A percentile compares a stretch with the other conserved stretches of the same genome.
Evolutionary conservation across 2,113 vertebrate species (phyloP).

Genomic region (Cercocebus atys): DNA sequence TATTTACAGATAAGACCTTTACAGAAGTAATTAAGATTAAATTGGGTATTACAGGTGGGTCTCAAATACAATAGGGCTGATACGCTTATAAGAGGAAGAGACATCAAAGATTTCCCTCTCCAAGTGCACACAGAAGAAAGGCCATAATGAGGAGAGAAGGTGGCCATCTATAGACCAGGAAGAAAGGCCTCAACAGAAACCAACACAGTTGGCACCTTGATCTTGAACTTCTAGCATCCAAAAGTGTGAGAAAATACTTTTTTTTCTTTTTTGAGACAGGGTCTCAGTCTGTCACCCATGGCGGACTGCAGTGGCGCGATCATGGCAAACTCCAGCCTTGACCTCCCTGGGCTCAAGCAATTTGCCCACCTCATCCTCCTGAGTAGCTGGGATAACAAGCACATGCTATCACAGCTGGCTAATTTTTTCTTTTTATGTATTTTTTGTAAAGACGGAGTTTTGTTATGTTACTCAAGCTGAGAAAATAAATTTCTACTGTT

Average conservation of each 20-base stretch:
- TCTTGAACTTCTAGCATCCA: background rate
- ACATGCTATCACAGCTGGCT: too few relatives aligned
- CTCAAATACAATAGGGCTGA: background rate
- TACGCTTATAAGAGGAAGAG: background rate
- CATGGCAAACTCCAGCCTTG: too few relatives aligned
- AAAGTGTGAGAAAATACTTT: background rate
- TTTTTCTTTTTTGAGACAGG: too few relatives aligned
- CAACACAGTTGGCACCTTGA: background rate
- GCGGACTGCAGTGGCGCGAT: too few relatives aligned
- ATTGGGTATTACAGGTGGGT: background rate
- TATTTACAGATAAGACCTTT: background rate
- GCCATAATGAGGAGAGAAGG: background rate
- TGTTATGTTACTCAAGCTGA: background rate
- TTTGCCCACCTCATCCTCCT: too few relatives aligned
- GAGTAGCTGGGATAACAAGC: too few relatives aligned
- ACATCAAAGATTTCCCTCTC: background rate
- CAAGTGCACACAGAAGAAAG: background rate
- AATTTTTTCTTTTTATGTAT: too few relatives aligned
- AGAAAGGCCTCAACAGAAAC: background rate
- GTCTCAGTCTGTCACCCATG: too few relatives aligned
- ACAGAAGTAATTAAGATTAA: background rate
- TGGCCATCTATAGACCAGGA: background rate
- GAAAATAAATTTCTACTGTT: background rate
- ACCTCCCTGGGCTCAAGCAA: too few relatives aligned
- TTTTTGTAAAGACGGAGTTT: too few relatives aligned